Percentiles rank a stretch among this genome's conserved stretches.
These are phyloP conservation scores for Strigamia crassipes DNA, from an alignment of 2,888 invertebrate genomes.

Conservation along the genomic window DNA sequence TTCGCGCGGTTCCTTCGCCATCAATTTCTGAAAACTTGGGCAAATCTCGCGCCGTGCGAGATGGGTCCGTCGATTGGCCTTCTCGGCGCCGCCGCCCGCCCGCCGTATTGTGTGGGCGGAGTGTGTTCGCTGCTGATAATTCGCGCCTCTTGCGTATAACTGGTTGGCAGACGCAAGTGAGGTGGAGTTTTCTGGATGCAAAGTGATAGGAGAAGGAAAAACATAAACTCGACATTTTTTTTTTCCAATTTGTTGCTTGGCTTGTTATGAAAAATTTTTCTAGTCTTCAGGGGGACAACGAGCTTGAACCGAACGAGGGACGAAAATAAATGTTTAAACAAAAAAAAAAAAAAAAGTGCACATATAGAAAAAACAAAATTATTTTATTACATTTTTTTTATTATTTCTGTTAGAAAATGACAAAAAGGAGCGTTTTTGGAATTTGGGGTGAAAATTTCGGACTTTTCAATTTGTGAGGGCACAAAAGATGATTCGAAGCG, in stretches of 20 bases:
- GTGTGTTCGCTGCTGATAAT: conserved; percentile 43
- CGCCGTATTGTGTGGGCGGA: conserved; percentile 25
- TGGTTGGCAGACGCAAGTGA: conserved; percentile 8
- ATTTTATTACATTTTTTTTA: too few relatives aligned
- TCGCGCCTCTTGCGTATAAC: conserved; percentile 26
- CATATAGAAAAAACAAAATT: too few relatives aligned
- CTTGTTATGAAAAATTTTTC: conserved; percentile 8
- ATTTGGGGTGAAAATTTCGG: neutral
- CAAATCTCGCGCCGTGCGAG: conserved; percentile 34
- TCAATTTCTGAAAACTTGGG: conserved; percentile 1
- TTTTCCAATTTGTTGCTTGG: conserved; percentile 15
- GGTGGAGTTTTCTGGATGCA: conserved; percentile 21
- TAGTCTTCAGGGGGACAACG: neutral
- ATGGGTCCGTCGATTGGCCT: conserved; percentile 35
- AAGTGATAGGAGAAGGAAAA: conserved; percentile 21
- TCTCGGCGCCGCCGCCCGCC: conserved; percentile 37
- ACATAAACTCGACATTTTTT: conserved; percentile 21
- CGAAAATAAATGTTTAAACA: neutral
- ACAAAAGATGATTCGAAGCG: neutral
- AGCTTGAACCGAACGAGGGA: conserved; percentile 1
- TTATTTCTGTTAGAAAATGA: too few relatives aligned
- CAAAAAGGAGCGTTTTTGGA: neutral
- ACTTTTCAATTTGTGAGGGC: neutral
- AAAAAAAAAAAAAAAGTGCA: neutral
- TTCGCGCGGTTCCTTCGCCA: neutral